Conservation (phyloP, 2,888 invertebrate species). For the Dryobota labecula region DNA sequence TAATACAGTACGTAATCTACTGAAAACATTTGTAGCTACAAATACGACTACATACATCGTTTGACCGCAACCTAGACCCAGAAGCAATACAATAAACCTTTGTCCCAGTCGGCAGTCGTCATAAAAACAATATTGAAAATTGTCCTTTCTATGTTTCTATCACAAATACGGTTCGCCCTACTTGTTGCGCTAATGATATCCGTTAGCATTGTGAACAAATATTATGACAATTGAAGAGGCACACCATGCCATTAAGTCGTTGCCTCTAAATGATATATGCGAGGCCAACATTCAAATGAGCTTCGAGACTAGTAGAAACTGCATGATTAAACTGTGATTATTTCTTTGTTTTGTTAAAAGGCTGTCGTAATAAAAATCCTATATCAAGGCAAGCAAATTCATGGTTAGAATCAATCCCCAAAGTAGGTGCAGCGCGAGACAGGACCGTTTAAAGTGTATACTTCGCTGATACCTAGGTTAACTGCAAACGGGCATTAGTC, state of each 20-base stretch:
- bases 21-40: background rate
- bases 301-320: constrained; percentile 41
- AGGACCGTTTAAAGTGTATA: background rate
- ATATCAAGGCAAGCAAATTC: background rate
- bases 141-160: constrained; percentile 46
- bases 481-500: constrained; percentile 2
- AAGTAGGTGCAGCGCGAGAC: background rate
- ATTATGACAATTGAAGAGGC: constrained; percentile 58
- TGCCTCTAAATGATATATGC: constrained; percentile 41
- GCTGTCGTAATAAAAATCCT: background rate
- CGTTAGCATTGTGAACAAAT: constrained; percentile 62
- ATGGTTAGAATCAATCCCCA: background rate
- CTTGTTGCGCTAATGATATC: constrained; percentile 64
- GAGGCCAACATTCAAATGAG: constrained; percentile 46
- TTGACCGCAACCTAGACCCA: constrained; percentile 36
- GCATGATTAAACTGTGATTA: constrained; percentile 34
- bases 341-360: constrained; percentile 30
- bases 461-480: background rate
- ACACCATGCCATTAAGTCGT: constrained; percentile 49
- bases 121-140: constrained; percentile 55
- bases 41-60: background rate
- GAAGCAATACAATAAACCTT: constrained; percentile 25
- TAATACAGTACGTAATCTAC: background rate
- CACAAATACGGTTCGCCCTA: constrained; percentile 58
- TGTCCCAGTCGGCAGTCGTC: constrained; percentile 23